Evolutionary conservation across 2,113 vertebrate genomes (phyloP).

Genomic region (Toxostoma redivivum): DNA sequence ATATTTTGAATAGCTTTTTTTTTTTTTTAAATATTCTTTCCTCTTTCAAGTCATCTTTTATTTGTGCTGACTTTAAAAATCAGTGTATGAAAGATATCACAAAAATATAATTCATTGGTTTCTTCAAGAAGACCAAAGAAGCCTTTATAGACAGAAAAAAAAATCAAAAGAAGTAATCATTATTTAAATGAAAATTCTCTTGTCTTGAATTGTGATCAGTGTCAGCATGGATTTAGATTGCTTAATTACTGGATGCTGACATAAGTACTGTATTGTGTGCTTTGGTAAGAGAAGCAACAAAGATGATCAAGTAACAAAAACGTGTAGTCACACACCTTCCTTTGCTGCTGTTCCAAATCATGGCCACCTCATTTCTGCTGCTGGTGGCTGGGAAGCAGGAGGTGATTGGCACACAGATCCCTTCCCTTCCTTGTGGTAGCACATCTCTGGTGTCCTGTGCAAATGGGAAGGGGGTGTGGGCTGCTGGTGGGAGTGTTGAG

Average conservation of each 20-base stretch:
- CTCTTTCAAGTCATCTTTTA: background rate
- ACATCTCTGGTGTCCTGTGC: background rate
- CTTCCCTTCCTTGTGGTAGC: background rate
- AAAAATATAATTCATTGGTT: background rate
- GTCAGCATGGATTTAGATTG: background rate
- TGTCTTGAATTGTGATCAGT: background rate
- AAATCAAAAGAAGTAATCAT: background rate
- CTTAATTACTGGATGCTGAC: background rate
- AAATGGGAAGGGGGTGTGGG: fast-evolving
- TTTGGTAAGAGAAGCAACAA: background rate
- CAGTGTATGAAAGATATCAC: background rate
- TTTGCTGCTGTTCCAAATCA: background rate
- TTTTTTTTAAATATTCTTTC: background rate
- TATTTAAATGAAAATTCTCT: background rate
- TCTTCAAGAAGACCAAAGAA: background rate
- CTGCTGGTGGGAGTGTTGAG: background rate
- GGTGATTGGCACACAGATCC: fast-evolving
- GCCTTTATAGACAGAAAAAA: background rate
- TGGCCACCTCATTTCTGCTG: background rate
- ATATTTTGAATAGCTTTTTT: background rate
- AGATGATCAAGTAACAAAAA: background rate
- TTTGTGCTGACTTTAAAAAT: background rate
- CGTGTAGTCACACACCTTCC: background rate
- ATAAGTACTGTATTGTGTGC: background rate
- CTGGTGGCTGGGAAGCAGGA: background rate